A percentile compares a stretch with the other conserved stretches of the same genome.
Conservation (phyloP, 2,888 invertebrate species). For the Lymantria monacha region DNA sequence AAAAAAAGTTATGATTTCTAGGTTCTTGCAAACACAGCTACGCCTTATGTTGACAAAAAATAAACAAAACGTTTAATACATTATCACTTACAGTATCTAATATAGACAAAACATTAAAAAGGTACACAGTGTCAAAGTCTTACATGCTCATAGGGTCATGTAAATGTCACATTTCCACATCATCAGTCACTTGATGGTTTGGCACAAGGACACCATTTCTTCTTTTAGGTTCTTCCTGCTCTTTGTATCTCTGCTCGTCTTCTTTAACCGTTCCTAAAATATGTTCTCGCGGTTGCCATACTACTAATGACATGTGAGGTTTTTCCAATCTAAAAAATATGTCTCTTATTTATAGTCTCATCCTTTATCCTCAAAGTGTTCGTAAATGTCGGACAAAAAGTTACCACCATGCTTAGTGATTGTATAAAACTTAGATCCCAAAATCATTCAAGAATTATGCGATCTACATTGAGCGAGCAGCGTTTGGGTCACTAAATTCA, state of each 20-base stretch:
- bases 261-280: slow-evolving; percentile 58
- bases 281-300: slow-evolving; percentile 89
- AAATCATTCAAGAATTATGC: too few relatives aligned
- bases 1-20: too few relatives aligned
- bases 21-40: neutral
- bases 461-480: too few relatives aligned
- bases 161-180: slow-evolving; percentile 66
- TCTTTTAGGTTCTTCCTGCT: slow-evolving; percentile 39
- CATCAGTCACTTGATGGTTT: slow-evolving; percentile 53
- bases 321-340: slow-evolving; percentile 77
- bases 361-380: neutral
- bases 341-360: neutral
- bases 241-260: slow-evolving; percentile 46
- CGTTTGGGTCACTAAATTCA: too few relatives aligned
- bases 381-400: too few relatives aligned
- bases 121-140: slow-evolving; percentile 32
- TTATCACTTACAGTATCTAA: slow-evolving; percentile 3
- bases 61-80: neutral
- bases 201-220: slow-evolving; percentile 60
- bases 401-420: too few relatives aligned
- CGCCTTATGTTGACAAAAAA: neutral
- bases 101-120: slow-evolving; percentile 27
- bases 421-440: too few relatives aligned
- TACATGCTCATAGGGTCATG: slow-evolving; percentile 11
- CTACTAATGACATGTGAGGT: slow-evolving; percentile 90